phyloP scores from a whole-genome alignment of 2,888 invertebrate species.

The Philhelius pedissequus region DNA sequence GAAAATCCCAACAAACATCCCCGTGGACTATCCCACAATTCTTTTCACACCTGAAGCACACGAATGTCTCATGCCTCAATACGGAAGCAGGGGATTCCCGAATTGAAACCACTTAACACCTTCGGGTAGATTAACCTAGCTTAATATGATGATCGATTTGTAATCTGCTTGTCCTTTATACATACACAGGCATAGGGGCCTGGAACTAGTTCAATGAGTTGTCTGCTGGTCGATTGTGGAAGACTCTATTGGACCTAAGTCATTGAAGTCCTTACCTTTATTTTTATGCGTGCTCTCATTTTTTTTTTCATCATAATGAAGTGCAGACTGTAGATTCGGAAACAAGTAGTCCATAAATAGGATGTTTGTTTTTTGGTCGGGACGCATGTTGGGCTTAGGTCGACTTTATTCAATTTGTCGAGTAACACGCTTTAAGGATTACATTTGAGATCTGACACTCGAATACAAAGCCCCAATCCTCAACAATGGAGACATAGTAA shows the following conservation, averaged over 20 bases:
- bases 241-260: not conserved
- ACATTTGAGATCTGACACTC: slow-evolving; percentile 74
- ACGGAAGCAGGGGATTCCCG: slow-evolving; percentile 65
- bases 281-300: slow-evolving; percentile 2
- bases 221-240: not conserved
- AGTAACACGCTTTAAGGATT: slow-evolving; percentile 78
- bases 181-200: not conserved
- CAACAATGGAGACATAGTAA: slow-evolving; percentile 35
- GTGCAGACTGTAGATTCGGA: not conserved
- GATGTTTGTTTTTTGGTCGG: slow-evolving; percentile 56
- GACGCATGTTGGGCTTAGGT: slow-evolving; percentile 48
- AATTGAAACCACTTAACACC: slow-evolving; percentile 67
- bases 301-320: slow-evolving; percentile 19
- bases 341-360: not conserved
- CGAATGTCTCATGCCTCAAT: slow-evolving; percentile 47
- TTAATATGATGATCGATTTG: slow-evolving; percentile 58
- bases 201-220: slow-evolving; percentile 58
- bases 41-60: slow-evolving; percentile 55
- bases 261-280: not conserved
- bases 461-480: slow-evolving; percentile 50
- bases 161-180: slow-evolving; percentile 47
- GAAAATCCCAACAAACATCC: slow-evolving; percentile 60
- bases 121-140: slow-evolving; percentile 56
- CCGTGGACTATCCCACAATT: slow-evolving; percentile 20
- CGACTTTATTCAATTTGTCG: slow-evolving; percentile 75